Conservation (phyloP, 2,113 vertebrate species). For the Apteryx owenii region DNA sequence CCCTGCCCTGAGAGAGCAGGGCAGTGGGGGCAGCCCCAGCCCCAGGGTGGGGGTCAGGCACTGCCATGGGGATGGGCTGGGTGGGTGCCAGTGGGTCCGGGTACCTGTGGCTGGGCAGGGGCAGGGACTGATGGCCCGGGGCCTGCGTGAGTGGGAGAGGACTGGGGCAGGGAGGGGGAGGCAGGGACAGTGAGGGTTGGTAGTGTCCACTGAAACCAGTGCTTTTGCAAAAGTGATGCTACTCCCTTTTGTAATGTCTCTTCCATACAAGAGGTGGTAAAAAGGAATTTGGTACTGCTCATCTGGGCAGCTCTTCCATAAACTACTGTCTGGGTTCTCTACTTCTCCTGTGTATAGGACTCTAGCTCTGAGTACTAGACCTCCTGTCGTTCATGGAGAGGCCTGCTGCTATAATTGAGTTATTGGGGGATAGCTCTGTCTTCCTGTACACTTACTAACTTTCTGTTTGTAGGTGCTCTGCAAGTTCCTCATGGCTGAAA, state of each 20-base stretch:
- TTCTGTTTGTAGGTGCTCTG: background rate
- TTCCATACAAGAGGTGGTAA: background rate
- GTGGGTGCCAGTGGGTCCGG: too few species aligned
- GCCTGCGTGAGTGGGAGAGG: background rate
- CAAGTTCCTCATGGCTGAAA: background rate
- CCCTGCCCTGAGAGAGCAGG: fast-evolving
- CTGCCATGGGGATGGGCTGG: too few species aligned
- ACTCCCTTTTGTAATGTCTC: background rate
- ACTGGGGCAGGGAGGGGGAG: fast-evolving
- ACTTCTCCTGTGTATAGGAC: background rate
- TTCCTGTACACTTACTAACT: background rate
- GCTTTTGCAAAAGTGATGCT: background rate
- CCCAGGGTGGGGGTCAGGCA: fast-evolving
- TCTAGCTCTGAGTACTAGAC: background rate
- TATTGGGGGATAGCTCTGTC: fast-evolving
- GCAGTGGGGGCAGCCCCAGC: background rate
- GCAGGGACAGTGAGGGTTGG: background rate
- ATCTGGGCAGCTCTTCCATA: background rate
- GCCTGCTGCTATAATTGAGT: background rate
- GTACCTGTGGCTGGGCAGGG: background rate
- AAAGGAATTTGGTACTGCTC: background rate
- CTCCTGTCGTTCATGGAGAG: background rate
- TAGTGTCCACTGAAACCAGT: background rate
- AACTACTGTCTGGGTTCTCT: background rate
- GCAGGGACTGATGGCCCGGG: background rate